Evolutionary conservation across 2,797 vertebrate species (phyloP), one percentile per base, ranked within the genome.

Genomic region (Sarcoramphus papa): DNA sequence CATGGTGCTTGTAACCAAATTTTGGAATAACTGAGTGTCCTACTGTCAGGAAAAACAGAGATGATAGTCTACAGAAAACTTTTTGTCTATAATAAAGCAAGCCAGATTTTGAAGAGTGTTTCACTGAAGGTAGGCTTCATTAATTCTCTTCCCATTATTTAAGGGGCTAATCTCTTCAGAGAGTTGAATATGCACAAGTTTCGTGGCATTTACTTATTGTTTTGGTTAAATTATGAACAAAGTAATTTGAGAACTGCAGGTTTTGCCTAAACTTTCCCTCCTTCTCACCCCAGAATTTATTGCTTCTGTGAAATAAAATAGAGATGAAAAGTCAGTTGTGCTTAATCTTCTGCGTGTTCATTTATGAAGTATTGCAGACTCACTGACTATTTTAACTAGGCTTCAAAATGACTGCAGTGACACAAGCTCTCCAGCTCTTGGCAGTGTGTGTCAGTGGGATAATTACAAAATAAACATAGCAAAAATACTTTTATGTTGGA

Each of bases 251-350:
- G 43, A 92, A 69, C 41, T 81, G 17, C 23, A 45, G 31, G 3
- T 78, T 92, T 94, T 54, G 31, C 65, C 65, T 92, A 54, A 83
- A 59, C 23, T 90, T 89, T 72, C 25, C 89, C 41, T 79, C 47
- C 54, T 92, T 57, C 54, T 91, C 24, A 75, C 31, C 31, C 50
- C 9, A 35, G 60, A 91, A 85, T 41, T 21, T 7, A 6, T 69
- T 94, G 30, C 54, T 91, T 75, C 51, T 80, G 19, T 92, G 82
- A 80, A 97, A 96, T 97, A 96, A 97, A 97, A 75, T 60, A 81
- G 53, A 85, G 43, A 45, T 57, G 60, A 89, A 69, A 81, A 90
- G 18, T 92, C 62, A 25, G 12, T 75, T 88, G 53, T 50, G n/a
- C 4, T 15, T 72, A 48, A 85, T 12, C 23, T 90, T 82, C 63